These are phyloP conservation scores for Aleiodes leptofemur DNA, from an alignment of 2,888 invertebrate genomes.

Conservation along the genomic window DNA sequence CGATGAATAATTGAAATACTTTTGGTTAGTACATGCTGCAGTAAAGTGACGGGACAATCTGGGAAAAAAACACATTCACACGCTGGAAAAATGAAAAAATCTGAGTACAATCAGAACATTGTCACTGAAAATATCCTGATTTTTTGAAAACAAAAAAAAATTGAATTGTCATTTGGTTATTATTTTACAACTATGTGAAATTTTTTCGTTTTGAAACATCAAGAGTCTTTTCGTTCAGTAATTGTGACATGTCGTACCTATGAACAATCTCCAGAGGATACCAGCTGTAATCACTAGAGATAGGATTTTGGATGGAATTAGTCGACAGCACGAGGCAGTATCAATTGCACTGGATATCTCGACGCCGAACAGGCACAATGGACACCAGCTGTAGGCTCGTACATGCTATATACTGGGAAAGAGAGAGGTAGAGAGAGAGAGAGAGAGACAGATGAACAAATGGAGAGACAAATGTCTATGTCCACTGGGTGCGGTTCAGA, in stretches of 20 bases:
- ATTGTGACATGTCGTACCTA: conserved; percentile 26
- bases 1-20: too few species aligned
- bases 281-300: conserved; percentile 41
- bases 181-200: too few species aligned
- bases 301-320: conserved; percentile 35
- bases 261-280: conserved; percentile 9
- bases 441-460: conserved; percentile 2
- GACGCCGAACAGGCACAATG: conserved; percentile 22
- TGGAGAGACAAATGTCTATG: not conserved
- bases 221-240: conserved; percentile 7
- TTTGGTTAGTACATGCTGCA: too few species aligned
- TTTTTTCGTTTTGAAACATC: too few species aligned
- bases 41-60: too few species aligned
- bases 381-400: conserved; percentile 21
- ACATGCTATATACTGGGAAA: not conserved
- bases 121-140: too few species aligned
- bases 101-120: too few species aligned
- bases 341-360: conserved; percentile 39
- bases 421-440: not conserved
- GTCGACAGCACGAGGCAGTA: conserved; percentile 24
- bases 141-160: too few species aligned
- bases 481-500: conserved; percentile 30
- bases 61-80: too few species aligned
- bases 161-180: too few species aligned
- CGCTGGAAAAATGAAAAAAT: too few species aligned